Percentiles rank a stretch among this genome's conserved stretches.
Conservation (phyloP, 2,797 vertebrate species). For the Hippocampus kuda region DNA sequence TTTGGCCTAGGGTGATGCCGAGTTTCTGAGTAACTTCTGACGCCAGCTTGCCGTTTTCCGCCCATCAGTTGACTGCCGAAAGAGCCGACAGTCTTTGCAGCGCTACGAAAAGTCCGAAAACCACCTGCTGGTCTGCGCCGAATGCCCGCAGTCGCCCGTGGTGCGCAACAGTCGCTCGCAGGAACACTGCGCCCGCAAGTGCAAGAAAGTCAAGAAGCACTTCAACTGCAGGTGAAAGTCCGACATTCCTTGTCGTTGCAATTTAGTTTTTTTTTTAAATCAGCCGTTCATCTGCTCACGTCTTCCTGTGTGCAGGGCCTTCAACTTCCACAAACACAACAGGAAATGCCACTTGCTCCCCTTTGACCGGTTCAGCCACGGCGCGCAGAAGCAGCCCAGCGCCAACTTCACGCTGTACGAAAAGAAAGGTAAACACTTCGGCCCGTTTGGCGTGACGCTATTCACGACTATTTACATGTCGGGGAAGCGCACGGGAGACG, state of each 20-base stretch:
- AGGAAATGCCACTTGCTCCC: constrained; percentile 91
- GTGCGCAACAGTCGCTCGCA: constrained; percentile 71
- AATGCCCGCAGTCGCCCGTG: constrained; percentile 71
- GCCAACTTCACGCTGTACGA: constrained; percentile 85
- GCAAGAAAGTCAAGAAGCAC: constrained; percentile 79
- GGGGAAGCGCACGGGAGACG: constrained; percentile 11
- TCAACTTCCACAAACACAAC: constrained; percentile 87
- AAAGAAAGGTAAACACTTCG: constrained; percentile 81
- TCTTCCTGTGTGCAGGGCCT: constrained; percentile 70
- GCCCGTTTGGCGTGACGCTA: neutral
- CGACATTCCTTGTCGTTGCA: neutral
- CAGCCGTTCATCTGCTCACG: neutral
- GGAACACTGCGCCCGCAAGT: constrained; percentile 84
- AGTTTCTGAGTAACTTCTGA: neutral
- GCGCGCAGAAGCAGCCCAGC: constrained; percentile 76
- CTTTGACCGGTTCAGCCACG: constrained; percentile 83
- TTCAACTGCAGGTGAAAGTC: constrained; percentile 84
- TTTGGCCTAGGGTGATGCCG: neutral
- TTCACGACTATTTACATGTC: constrained; percentile 6
- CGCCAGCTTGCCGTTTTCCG: neutral
- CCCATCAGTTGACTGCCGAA: constrained; percentile 63
- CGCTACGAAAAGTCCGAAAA: constrained; percentile 83
- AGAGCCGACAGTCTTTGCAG: constrained; percentile 67
- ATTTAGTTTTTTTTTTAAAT: neutral
- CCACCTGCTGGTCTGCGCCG: constrained; percentile 72